Percentiles rank a stretch among this genome's conserved stretches.
Conservation (phyloP, 2,797 vertebrate species). For the Tragopan temminckii region DNA sequence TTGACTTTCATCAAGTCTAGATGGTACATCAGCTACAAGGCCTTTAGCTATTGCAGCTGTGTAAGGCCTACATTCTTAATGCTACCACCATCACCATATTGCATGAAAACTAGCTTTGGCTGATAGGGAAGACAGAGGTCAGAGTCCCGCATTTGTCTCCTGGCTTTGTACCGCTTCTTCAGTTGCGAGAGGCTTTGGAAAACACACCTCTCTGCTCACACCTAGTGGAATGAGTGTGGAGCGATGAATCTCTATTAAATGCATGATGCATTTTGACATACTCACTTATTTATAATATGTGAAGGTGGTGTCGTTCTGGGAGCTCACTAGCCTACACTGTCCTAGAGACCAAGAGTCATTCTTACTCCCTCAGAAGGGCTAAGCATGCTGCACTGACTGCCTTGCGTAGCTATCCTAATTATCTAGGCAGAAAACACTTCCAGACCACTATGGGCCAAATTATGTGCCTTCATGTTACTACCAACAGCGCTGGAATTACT, state of each 20-base stretch:
- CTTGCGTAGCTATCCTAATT: not conserved
- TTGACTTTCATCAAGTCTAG: not conserved
- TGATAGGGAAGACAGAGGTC: not conserved
- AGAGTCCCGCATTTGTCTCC: not conserved
- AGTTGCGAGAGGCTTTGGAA: not conserved
- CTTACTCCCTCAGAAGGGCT: rapidly evolving
- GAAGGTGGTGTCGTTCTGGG: not conserved
- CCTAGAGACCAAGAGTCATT: not conserved
- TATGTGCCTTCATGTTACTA: not conserved
- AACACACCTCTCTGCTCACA: not conserved
- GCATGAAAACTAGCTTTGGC: not conserved
- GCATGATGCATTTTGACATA: not conserved
- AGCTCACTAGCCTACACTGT: not conserved
- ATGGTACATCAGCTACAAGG: not conserved
- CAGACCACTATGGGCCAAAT: not conserved
- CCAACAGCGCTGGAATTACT: not conserved
- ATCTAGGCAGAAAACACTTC: not conserved
- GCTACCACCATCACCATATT: not conserved
- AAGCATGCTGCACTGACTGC: not conserved
- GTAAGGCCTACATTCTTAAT: not conserved
- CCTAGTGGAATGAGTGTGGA: rapidly evolving
- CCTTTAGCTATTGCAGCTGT: not conserved
- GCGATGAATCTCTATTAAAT: not conserved
- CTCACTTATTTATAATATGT: not conserved
- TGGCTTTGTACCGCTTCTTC: not conserved